Conservation (phyloP, 2,113 vertebrate species). For the Silurus glanis region DNA sequence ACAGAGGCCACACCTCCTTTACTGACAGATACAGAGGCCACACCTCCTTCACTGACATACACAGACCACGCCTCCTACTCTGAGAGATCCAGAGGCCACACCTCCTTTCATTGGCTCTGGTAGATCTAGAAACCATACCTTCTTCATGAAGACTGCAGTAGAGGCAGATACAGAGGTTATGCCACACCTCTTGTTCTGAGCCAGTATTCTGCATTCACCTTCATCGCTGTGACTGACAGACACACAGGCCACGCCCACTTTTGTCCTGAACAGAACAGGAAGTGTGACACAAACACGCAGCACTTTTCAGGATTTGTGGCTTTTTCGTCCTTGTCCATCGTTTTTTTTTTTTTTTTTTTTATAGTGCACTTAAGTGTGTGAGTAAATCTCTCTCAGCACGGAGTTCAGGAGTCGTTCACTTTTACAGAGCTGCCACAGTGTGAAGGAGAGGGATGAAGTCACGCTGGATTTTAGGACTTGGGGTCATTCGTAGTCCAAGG, state of each 20-base stretch:
- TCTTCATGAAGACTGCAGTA: not conserved
- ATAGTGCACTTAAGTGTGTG: constrained; percentile 35
- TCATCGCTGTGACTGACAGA: not conserved
- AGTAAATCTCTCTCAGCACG: constrained; percentile 28
- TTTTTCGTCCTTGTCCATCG: constrained; percentile 33
- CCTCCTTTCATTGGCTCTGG: not conserved
- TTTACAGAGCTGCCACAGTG: constrained; percentile 36
- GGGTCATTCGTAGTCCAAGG: not conserved
- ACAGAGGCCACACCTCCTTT: not conserved
- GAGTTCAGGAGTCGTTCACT: not conserved
- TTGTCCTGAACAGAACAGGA: not conserved
- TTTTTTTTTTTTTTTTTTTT: constrained; percentile 3
- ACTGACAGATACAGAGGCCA: not conserved
- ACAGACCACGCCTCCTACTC: not conserved
- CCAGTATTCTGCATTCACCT: not conserved
- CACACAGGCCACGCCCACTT: not conserved
- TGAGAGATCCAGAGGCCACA: not conserved
- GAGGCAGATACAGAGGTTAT: not conserved
- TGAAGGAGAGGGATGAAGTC: constrained; percentile 32
- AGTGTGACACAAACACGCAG: not conserved
- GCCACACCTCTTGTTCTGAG: not conserved
- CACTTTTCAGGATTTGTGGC: constrained; percentile 39
- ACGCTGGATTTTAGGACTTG: constrained; percentile 30
- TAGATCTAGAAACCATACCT: not conserved
- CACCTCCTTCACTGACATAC: not conserved